Evolutionary conservation across 2,888 invertebrate species (phyloP), one percentile per base, ranked within the genome.

Genomic region (Pyralis farinalis): DNA sequence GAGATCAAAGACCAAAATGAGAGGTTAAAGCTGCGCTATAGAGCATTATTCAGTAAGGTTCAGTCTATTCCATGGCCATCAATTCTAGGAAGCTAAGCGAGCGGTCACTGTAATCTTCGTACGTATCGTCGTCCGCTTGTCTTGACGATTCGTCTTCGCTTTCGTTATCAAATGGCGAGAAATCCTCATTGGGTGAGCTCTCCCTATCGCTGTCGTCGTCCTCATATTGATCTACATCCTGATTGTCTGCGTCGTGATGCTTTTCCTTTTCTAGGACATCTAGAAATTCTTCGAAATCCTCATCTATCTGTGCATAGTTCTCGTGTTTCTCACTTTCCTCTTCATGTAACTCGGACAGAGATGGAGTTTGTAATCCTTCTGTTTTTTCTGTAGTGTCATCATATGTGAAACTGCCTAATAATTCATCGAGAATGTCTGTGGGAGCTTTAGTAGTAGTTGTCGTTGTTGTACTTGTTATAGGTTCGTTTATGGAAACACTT

Each of bases 31-130:
- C 65, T 69, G 60, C 37, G 47, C 52, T 63, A 4, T 16, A 16
- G 58, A 63, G 54, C 62, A 59, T 16, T 16, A 16, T 63, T 63
- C 44, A 41, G 39, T 46, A 38, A 49, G 37, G 45, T 49, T 80
- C 76, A 80, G 75, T 79, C 79, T 84, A 87, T 66, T 84, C 78
- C 81, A 85, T 84, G 58, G 77, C 74, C 75, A 87, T 79, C 59
- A 87, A 57, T 68, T 85, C 85, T 64, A 87, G 60, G 57, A 87
- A 69, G 55, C 74, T 82, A 49, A 65, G 74, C 34, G 74, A 79
- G 40, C 55, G 69, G 12, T 71, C 71, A 48, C 61, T 54, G 44
- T 62, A 70, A 39, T 71, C 72, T 28, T 65, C 58, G 45, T 53
- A 53, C 30, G 54, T 55, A 16, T 63, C 54, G 10, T 58, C 58